These are phyloP conservation scores for Amblyraja radiata DNA, from an alignment of 2,797 vertebrate species.

Conservation along the genomic window DNA sequence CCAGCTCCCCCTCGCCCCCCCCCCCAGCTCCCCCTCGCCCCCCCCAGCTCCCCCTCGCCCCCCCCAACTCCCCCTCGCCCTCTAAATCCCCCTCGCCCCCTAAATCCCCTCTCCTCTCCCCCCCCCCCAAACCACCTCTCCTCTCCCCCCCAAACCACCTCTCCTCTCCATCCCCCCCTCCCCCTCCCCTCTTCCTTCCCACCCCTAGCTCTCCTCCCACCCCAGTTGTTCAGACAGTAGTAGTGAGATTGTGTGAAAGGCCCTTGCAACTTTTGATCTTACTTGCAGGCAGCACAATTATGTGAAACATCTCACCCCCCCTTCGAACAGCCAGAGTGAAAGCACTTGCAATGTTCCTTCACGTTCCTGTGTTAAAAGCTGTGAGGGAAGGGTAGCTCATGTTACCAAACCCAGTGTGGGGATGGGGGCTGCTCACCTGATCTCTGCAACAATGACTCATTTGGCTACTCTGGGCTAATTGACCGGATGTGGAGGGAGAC, in stretches of 20 bases:
- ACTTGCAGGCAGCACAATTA: not conserved
- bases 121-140: not conserved
- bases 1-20: not conserved
- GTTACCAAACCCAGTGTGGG: not conserved
- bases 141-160: not conserved
- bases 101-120: not conserved
- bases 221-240: no score
- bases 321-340: not conserved
- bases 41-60: no score
- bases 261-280: not conserved
- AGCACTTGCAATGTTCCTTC: not conserved
- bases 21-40: no score
- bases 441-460: no score
- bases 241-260: not conserved
- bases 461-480: no score
- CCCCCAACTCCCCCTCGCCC: not conserved
- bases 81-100: not conserved
- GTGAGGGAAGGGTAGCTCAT: not conserved
- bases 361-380: not conserved
- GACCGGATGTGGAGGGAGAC: not conserved
- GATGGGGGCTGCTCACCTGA: no score
- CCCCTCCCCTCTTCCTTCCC: no score
- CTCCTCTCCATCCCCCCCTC: no score
- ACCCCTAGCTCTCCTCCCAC: no score
- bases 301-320: not conserved